phyloP scores from a whole-genome alignment of 2,888 invertebrate genomes.

The Mythimna pallens region DNA sequence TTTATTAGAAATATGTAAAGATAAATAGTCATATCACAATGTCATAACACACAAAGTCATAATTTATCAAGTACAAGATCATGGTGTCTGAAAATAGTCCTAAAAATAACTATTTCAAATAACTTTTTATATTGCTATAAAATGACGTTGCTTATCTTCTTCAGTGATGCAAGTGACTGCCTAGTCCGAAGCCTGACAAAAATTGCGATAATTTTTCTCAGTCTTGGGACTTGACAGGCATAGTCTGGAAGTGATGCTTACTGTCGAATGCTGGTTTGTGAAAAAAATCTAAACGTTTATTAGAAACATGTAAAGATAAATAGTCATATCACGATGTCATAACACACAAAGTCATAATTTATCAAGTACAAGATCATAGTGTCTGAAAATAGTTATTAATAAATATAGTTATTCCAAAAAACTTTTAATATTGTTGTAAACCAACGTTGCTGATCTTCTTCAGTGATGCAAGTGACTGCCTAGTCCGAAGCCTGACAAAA shows the following conservation, averaged over 20 bases:
- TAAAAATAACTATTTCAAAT: no score
- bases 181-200: not conserved
- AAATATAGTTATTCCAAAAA: no score
- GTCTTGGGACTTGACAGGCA: no score
- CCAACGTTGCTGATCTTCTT: not conserved
- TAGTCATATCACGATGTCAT: no score
- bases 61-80: not conserved
- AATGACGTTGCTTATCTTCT: not conserved
- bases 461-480: not conserved
- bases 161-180: not conserved
- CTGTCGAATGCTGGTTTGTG: not conserved
- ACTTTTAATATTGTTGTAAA: not conserved
- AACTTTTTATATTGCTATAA: not conserved
- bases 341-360: not conserved
- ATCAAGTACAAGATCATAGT: no score
- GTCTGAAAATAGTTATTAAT: no score
- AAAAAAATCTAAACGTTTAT: not conserved
- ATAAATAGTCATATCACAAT: not conserved
- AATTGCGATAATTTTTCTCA: no score
- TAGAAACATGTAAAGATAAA: not conserved
- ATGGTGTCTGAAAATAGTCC: no score
- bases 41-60: not conserved
- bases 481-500: not conserved
- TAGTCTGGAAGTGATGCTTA: not conserved
- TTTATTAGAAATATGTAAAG: not conserved